Percentiles rank a stretch among this genome's conserved stretches.
phyloP scores from a whole-genome alignment of 2,888 invertebrate species.

The Melanchra persicariae region DNA sequence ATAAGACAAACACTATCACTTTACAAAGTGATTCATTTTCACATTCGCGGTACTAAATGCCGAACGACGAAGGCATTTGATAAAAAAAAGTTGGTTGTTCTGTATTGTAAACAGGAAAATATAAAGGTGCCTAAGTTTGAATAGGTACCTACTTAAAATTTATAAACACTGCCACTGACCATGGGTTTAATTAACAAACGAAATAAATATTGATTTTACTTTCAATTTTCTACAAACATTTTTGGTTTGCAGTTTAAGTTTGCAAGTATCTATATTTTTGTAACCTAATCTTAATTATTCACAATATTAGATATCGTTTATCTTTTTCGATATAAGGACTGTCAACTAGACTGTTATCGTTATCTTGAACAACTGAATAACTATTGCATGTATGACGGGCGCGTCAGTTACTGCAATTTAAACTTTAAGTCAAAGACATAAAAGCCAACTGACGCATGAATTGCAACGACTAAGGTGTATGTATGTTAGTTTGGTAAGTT shows the following conservation, averaged over 20 bases:
- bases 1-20: no score
- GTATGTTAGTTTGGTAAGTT: background rate
- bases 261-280: background rate
- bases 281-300: constrained; percentile 36
- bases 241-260: background rate
- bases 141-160: background rate
- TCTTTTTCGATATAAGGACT: constrained; percentile 14
- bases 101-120: background rate
- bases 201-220: background rate
- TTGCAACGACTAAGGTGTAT: background rate
- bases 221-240: background rate
- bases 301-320: constrained; percentile 33
- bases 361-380: constrained; percentile 9
- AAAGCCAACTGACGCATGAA: background rate
- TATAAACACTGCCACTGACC: background rate
- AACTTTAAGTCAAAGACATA: constrained; percentile 5
- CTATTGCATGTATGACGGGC: background rate
- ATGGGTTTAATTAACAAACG: background rate
- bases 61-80: background rate
- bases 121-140: no score
- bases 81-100: background rate
- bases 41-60: no score
- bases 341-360: constrained; percentile 32
- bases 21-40: no score
- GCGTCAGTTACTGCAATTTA: constrained; percentile 21